Conservation (phyloP, 2,888 invertebrate species). For the Sinopyrophorus schimmeli region DNA sequence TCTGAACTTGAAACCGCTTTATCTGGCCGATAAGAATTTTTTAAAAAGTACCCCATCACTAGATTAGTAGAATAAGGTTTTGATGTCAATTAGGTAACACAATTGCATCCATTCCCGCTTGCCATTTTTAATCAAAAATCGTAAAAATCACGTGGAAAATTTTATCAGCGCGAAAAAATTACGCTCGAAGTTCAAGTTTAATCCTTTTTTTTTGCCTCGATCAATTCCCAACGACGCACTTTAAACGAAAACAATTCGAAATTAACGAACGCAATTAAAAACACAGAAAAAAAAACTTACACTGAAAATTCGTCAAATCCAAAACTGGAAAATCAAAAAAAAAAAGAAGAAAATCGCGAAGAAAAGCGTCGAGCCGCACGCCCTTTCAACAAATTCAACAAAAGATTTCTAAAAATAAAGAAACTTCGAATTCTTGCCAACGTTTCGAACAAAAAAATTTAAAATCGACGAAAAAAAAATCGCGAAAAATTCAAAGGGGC, state of each 20-base stretch:
- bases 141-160: slow-evolving; percentile 18
- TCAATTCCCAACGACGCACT: too few species aligned
- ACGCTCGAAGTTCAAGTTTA: too few species aligned
- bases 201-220: too few species aligned
- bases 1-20: slow-evolving; percentile 48
- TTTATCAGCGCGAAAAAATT: too few species aligned
- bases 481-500: neutral
- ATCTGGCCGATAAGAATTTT: slow-evolving; percentile 42
- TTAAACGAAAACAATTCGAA: too few species aligned
- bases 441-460: slow-evolving; percentile 10
- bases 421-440: slow-evolving; percentile 12
- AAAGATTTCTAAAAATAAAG: slow-evolving; percentile 31
- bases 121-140: slow-evolving; percentile 11
- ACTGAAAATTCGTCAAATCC: too few species aligned
- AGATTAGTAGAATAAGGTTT: slow-evolving; percentile 43
- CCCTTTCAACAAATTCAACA: slow-evolving; percentile 25
- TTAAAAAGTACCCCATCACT: slow-evolving; percentile 44
- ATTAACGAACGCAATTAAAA: neutral
- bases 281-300: slow-evolving; percentile 5
- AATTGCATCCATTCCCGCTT: slow-evolving; percentile 2
- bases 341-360: too few species aligned
- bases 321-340: too few species aligned
- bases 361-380: too few species aligned
- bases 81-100: slow-evolving; percentile 31
- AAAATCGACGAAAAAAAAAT: neutral